Conservation (phyloP, 2,113 vertebrate species). For the Aspidoscelis tigris region DNA sequence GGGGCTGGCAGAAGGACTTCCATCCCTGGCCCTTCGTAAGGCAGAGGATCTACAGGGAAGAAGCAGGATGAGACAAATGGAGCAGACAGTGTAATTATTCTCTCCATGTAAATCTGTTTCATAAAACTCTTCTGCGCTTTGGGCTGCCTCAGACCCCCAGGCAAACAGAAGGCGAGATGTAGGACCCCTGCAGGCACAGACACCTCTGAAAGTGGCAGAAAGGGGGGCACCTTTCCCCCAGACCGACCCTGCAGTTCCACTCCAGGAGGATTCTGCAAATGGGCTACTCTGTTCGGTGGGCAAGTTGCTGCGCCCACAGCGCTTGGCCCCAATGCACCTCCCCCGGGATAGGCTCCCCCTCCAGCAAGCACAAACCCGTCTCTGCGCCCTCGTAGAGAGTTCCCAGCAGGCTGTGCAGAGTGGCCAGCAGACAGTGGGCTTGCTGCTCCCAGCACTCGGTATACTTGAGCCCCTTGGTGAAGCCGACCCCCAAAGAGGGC, state of each 20-base stretch:
- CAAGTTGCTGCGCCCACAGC: too few species aligned
- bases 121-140: too few species aligned
- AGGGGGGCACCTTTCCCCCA: too few species aligned
- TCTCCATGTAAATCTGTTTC: too few species aligned
- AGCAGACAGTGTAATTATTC: too few species aligned
- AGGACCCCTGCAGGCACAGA: too few species aligned
- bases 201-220: too few species aligned
- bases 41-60: constrained; percentile 72
- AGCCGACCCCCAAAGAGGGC: constrained; percentile 83
- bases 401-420: constrained; percentile 80
- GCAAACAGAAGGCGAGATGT: too few species aligned
- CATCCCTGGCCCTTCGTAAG: constrained; percentile 81
- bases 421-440: constrained; percentile 84
- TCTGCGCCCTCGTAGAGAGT: constrained; percentile 84
- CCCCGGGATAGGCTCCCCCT: neutral
- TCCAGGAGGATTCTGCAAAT: neutral
- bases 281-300: neutral
- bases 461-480: constrained; percentile 82
- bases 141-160: too few species aligned
- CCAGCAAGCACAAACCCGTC: constrained; percentile 67
- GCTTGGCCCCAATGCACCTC: neutral
- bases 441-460: constrained; percentile 88
- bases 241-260: neutral
- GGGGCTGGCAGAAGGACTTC: constrained; percentile 77
- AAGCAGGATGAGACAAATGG: too few species aligned